These are phyloP conservation scores for Labia minor DNA, from an alignment of 2,888 invertebrate genomes.

Conservation along the genomic window DNA sequence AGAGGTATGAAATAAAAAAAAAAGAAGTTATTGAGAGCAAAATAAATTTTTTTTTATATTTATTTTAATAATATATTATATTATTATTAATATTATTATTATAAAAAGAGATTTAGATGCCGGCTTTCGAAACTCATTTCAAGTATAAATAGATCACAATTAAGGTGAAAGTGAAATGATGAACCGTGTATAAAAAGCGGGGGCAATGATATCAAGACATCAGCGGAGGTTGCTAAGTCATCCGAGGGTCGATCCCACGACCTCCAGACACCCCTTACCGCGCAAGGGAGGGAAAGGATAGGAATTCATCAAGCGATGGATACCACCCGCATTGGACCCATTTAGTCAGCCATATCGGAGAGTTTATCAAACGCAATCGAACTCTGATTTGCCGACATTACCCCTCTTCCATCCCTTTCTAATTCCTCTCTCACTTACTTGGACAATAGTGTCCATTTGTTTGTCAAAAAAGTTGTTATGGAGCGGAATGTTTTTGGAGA, in stretches of 20 bases:
- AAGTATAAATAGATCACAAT: not conserved
- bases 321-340: constrained; percentile 8
- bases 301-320: not conserved
- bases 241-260: constrained; percentile 7
- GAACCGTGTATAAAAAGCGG: not conserved
- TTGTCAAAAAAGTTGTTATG: not conserved
- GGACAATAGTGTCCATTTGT: not conserved
- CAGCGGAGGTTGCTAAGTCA: not conserved
- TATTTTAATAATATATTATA: too few relatives aligned
- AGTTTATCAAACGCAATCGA: not conserved
- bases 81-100: too few relatives aligned
- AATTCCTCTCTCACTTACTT: too few relatives aligned
- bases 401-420: too few relatives aligned
- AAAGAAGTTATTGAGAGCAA: too few relatives aligned
- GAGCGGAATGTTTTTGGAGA: too few relatives aligned
- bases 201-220: not conserved
- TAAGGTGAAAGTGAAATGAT: not conserved
- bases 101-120: too few relatives aligned
- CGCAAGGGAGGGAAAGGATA: not conserved
- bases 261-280: not conserved
- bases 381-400: not conserved
- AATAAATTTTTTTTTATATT: too few relatives aligned
- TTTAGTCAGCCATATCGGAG: not conserved
- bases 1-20: too few relatives aligned
- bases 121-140: not conserved